These are phyloP conservation scores for Coptotermes formosanus DNA, from an alignment of 1,140 invertebrate genomes.

Conservation along the genomic window DNA sequence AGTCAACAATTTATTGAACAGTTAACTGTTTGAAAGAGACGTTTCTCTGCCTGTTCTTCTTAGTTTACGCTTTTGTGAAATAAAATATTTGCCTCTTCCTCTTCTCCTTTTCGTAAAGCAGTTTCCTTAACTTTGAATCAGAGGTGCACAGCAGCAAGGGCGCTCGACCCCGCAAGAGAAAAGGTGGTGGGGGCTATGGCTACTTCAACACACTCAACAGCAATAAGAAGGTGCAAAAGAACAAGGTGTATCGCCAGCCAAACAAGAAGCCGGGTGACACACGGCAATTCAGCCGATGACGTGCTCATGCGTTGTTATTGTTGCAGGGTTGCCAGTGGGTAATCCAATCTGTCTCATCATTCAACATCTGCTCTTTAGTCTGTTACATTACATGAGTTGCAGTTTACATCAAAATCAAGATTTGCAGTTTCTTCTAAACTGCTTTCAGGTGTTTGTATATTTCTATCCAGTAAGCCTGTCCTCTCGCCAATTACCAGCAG, in stretches of 20 bases:
- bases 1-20: too few species aligned
- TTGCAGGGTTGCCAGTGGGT: not conserved
- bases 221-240: slow-evolving; percentile 55
- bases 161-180: slow-evolving; percentile 67
- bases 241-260: slow-evolving; percentile 58
- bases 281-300: slow-evolving; percentile 55
- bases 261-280: slow-evolving; percentile 44
- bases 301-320: slow-evolving; percentile 25
- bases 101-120: not conserved
- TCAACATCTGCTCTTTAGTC: not conserved
- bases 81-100: too few species aligned
- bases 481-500: too few species aligned
- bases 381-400: too few species aligned
- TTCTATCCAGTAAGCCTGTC: too few species aligned
- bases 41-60: too few species aligned
- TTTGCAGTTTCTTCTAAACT: too few species aligned
- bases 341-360: not conserved
- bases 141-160: slow-evolving; percentile 60
- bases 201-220: slow-evolving; percentile 67
- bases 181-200: slow-evolving; percentile 77
- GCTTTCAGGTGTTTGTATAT: too few species aligned
- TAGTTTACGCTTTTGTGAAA: too few species aligned
- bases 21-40: too few species aligned
- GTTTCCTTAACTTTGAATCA: slow-evolving; percentile 45
- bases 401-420: too few species aligned